phyloP scores from a whole-genome alignment of 2,888 invertebrate genomes.

The Pandemis cinnamomeana region DNA sequence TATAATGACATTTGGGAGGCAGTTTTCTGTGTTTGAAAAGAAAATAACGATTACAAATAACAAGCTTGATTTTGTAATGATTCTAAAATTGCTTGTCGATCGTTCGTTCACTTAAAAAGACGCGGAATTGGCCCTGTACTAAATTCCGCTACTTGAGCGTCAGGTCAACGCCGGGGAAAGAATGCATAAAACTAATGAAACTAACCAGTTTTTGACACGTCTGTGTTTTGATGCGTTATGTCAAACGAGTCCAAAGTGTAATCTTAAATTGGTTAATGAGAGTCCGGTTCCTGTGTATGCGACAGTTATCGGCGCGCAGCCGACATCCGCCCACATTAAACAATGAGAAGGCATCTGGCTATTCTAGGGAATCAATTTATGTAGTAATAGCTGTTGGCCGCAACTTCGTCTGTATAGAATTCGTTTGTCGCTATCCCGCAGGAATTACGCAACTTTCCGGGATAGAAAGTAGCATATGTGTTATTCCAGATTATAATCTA shows the following conservation, averaged over 20 bases:
- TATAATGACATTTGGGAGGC: no score
- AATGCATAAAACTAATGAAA: slow-evolving; percentile 3
- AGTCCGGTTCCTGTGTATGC: slow-evolving; percentile 68
- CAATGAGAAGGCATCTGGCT: slow-evolving; percentile 64
- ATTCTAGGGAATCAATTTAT: slow-evolving; percentile 45
- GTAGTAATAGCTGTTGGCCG: no score
- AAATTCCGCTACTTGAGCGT: not conserved
- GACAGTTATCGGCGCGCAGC: slow-evolving; percentile 70
- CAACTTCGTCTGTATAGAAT: no score
- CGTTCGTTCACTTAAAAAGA: not conserved
- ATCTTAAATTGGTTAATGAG: slow-evolving; percentile 77
- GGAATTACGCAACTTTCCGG: no score
- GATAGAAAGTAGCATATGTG: no score
- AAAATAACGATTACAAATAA: not conserved
- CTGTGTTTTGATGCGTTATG: slow-evolving; percentile 47
- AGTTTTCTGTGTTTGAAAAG: no score
- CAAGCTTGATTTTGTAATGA: not conserved
- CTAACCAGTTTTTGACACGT: slow-evolving; percentile 12
- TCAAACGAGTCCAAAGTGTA: slow-evolving; percentile 66
- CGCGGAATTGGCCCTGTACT: not conserved
- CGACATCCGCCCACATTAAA: slow-evolving; percentile 65
- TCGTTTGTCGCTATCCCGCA: no score
- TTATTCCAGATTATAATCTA: no score
- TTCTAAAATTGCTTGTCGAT: not conserved
- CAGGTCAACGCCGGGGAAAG: not conserved